These are phyloP conservation scores for Linyphia triangularis DNA, from an alignment of 2,888 invertebrate genomes.

Conservation along the genomic window DNA sequence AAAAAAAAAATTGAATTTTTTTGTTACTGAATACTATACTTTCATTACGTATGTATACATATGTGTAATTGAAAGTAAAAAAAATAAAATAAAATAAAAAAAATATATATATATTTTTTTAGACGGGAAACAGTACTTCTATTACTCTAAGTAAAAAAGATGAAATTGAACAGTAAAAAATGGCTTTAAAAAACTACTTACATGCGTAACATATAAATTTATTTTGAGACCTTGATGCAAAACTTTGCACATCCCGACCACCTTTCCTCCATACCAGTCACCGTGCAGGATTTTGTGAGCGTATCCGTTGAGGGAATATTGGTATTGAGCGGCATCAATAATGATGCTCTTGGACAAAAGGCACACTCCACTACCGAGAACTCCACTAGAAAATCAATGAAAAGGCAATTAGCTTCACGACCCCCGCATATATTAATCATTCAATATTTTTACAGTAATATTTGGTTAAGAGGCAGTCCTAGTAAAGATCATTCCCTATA, in stretches of 20 bases:
- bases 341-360: slow-evolving; percentile 91
- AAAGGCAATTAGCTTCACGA: neutral
- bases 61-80: no score
- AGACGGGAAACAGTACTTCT: no score
- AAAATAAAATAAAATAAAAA: no score
- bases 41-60: no score
- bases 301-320: slow-evolving; percentile 98
- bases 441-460: neutral
- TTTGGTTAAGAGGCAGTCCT: neutral
- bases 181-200: no score
- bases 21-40: no score
- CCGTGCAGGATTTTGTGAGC: slow-evolving; percentile 96
- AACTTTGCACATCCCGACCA: slow-evolving; percentile 88
- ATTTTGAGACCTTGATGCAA: slow-evolving; percentile 85
- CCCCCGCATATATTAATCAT: no score
- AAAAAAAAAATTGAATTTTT: no score
- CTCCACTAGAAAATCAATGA: slow-evolving; percentile 85
- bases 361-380: slow-evolving; percentile 93
- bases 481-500: no score
- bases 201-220: slow-evolving; percentile 95
- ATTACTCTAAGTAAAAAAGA: no score
- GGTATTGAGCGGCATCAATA: slow-evolving; percentile 92
- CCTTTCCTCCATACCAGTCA: slow-evolving; percentile 99
- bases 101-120: no score
- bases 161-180: no score